phyloP scores from a whole-genome alignment of 2,797 vertebrate genomes.

The Cetoscarus ocellatus region DNA sequence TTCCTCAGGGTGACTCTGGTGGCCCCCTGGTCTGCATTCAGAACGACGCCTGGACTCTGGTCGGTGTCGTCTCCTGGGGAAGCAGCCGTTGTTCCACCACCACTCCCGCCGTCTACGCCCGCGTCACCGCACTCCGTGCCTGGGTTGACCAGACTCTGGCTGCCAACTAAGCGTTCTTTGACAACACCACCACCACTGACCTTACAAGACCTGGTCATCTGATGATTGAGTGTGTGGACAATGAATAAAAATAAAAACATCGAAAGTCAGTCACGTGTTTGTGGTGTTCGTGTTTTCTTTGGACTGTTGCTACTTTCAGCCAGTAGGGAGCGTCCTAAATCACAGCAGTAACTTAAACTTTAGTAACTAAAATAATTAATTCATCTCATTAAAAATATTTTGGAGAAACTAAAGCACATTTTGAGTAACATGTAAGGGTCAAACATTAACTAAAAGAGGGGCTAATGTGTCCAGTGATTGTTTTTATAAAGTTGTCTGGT shows the following conservation, averaged over 20 bases:
- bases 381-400: too few species aligned
- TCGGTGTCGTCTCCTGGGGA: constrained; percentile 89
- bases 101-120: constrained; percentile 79
- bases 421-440: too few species aligned
- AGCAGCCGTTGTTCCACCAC: constrained; percentile 77
- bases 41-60: constrained; percentile 84
- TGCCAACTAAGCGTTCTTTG: constrained; percentile 73
- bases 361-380: too few species aligned
- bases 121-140: constrained; percentile 77
- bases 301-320: too few species aligned
- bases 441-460: too few species aligned
- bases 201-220: too few species aligned
- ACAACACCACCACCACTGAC: neutral
- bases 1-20: constrained; percentile 84
- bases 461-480: too few species aligned
- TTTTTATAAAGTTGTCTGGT: too few species aligned
- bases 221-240: neutral
- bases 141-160: constrained; percentile 84
- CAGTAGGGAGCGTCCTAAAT: too few species aligned
- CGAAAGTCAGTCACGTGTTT: constrained; percentile 12
- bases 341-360: too few species aligned
- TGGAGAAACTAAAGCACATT: too few species aligned
- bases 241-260: constrained; percentile 19
- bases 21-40: constrained; percentile 88
- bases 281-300: neutral